Conservation (phyloP, 2,113 vertebrate genomes). For the Rhineura floridana region DNA sequence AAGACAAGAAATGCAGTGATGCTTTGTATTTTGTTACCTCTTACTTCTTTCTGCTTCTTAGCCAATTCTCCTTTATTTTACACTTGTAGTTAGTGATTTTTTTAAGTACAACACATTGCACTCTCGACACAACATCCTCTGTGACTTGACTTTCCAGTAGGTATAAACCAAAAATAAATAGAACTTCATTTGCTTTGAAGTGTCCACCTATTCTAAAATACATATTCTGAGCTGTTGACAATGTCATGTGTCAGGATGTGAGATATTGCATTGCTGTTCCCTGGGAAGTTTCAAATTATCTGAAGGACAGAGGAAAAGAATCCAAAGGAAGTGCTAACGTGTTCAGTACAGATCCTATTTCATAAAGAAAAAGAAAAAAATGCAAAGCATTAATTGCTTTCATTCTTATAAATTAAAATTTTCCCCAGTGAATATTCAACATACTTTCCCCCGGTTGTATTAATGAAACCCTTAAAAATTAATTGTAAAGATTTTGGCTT, state of each 20-base stretch:
- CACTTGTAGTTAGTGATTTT: not conserved
- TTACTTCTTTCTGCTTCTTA: not conserved
- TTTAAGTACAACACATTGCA: not conserved
- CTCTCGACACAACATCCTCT: no score
- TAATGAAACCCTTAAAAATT: not conserved
- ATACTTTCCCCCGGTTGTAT: not conserved
- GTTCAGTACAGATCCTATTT: not conserved
- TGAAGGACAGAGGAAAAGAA: not conserved
- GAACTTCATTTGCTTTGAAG: not conserved
- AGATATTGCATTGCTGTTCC: not conserved
- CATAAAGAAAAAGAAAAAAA: not conserved
- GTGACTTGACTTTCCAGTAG: not conserved
- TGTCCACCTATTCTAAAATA: not conserved
- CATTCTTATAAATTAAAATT: not conserved
- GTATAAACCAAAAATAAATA: not conserved
- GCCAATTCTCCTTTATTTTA: no score
- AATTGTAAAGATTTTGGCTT: not conserved
- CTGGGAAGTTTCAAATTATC: not conserved
- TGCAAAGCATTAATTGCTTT: not conserved
- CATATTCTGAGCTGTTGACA: not conserved
- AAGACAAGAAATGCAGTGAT: not conserved
- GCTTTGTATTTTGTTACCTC: not conserved
- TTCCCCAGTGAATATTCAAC: not conserved
- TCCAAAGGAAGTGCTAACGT: no score
- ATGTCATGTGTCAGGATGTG: not conserved